Conservation (phyloP, 2,888 invertebrate species). For the Pomacea canaliculata region DNA sequence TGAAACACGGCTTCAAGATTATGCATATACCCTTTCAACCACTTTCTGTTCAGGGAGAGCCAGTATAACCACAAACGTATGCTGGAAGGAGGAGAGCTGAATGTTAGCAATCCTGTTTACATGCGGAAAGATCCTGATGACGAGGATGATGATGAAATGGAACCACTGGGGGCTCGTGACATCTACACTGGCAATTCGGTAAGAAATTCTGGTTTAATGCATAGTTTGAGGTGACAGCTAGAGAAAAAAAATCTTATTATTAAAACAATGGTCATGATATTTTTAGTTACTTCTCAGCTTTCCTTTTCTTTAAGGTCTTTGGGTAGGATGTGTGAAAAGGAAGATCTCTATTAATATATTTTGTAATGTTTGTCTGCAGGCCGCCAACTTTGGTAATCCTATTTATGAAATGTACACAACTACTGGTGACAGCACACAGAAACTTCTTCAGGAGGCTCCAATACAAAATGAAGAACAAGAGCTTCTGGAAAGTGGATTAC, state of each 20-base stretch:
- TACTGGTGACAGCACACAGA: constrained; percentile 42
- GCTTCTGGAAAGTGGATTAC: constrained; percentile 26
- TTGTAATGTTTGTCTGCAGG: constrained; percentile 37
- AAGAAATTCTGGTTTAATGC: constrained; percentile 3
- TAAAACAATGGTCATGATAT: too few species aligned
- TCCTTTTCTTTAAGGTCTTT: too few species aligned
- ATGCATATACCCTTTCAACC: too few species aligned
- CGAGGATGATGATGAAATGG: constrained; percentile 73
- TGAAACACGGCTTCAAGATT: too few species aligned
- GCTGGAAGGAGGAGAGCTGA: constrained; percentile 48
- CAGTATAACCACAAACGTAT: constrained; percentile 59
- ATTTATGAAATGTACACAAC: constrained; percentile 87
- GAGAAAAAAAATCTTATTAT: too few species aligned
- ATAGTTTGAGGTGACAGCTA: neutral
- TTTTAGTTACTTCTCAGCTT: too few species aligned
- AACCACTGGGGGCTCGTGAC: constrained; percentile 63
- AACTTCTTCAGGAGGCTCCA: constrained; percentile 33
- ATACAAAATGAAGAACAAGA: constrained; percentile 30
- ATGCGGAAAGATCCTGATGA: constrained; percentile 49
- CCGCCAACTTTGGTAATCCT: constrained; percentile 94
- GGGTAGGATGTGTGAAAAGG: too few species aligned
- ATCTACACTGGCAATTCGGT: constrained; percentile 32
- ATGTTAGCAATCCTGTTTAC: constrained; percentile 60
- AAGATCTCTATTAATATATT: neutral
- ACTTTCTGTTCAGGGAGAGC: constrained; percentile 33